Percentiles rank a stretch among this genome's conserved stretches.
These are phyloP conservation scores for Xestia ashworthii DNA, from an alignment of 2,888 invertebrate species.

Conservation along the genomic window DNA sequence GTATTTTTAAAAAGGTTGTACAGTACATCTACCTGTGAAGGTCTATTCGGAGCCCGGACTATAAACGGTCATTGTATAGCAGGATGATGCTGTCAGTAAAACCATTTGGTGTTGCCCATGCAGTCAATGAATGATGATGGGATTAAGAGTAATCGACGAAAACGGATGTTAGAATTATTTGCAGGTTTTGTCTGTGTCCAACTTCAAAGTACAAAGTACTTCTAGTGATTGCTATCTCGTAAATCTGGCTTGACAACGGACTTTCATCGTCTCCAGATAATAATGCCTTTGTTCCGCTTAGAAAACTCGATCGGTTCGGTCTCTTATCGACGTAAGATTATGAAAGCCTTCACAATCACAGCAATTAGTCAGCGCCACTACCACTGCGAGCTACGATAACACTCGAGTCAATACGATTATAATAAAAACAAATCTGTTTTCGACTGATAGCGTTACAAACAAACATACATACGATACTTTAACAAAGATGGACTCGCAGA, in stretches of 20 bases:
- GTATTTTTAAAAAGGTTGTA: slow-evolving; percentile 15
- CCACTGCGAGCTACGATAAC: slow-evolving; percentile 56
- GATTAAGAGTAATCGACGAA: slow-evolving; percentile 15
- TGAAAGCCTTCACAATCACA: slow-evolving; percentile 74
- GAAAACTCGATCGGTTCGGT: slow-evolving; percentile 70
- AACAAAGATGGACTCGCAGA: slow-evolving; percentile 44
- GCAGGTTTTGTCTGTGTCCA: not conserved
- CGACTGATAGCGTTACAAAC: slow-evolving; percentile 51
- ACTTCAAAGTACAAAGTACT: not conserved
- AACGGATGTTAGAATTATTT: slow-evolving; percentile 24
- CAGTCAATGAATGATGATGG: slow-evolving; percentile 3
- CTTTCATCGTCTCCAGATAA: slow-evolving; percentile 65
- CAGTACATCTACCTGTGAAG: slow-evolving; percentile 33
- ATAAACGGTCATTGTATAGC: slow-evolving; percentile 4
- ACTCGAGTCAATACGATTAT: slow-evolving; percentile 41
- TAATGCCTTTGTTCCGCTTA: slow-evolving; percentile 74
- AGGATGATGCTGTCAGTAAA: slow-evolving; percentile 10
- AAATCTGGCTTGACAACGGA: slow-evolving; percentile 49
- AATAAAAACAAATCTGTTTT: slow-evolving; percentile 55
- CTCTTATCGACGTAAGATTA: slow-evolving; percentile 74
- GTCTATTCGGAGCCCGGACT: slow-evolving; percentile 12
- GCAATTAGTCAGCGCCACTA: slow-evolving; percentile 71
- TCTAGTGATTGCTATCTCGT: slow-evolving; percentile 14
- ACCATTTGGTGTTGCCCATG: slow-evolving; percentile 13
- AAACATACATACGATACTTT: slow-evolving; percentile 29